phyloP scores from a whole-genome alignment of 2,888 invertebrate genomes.

The Aphodius granarius region DNA sequence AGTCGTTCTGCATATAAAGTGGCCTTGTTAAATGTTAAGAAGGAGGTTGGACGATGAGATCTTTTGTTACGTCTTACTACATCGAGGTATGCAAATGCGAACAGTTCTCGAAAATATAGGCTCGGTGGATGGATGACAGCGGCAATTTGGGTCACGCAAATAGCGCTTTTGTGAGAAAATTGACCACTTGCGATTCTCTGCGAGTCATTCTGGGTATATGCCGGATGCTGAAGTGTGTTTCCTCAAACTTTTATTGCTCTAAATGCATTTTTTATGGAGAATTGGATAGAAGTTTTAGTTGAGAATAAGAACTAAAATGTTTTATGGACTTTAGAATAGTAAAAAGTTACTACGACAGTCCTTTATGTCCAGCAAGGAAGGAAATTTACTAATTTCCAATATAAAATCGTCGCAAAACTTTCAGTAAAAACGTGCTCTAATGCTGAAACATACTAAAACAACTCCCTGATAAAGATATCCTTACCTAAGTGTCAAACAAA shows the following conservation, averaged over 20 bases:
- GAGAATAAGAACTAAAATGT: too few species aligned
- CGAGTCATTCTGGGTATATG: not conserved
- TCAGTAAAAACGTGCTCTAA: too few species aligned
- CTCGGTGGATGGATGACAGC: not conserved
- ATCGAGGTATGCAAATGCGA: not conserved
- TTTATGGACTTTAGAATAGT: too few species aligned
- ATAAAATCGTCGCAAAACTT: too few species aligned
- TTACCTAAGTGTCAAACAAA: too few species aligned
- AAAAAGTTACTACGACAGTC: too few species aligned
- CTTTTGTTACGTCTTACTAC: not conserved
- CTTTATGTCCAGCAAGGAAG: too few species aligned
- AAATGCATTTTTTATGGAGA: not conserved
- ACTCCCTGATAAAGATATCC: too few species aligned
- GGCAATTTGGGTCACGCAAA: not conserved
- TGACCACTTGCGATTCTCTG: not conserved
- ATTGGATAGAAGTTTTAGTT: not conserved
- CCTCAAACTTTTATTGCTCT: not conserved
- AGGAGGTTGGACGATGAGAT: not conserved
- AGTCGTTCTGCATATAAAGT: not conserved
- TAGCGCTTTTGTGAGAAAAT: not conserved
- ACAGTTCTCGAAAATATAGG: not conserved
- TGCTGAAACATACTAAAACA: too few species aligned
- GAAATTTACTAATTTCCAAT: too few species aligned
- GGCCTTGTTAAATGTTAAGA: not conserved
- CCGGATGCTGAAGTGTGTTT: not conserved